Base-by-base conservation (phyloP, 2,113 vertebrate species). In the Pardalotus punctatus region DNA sequence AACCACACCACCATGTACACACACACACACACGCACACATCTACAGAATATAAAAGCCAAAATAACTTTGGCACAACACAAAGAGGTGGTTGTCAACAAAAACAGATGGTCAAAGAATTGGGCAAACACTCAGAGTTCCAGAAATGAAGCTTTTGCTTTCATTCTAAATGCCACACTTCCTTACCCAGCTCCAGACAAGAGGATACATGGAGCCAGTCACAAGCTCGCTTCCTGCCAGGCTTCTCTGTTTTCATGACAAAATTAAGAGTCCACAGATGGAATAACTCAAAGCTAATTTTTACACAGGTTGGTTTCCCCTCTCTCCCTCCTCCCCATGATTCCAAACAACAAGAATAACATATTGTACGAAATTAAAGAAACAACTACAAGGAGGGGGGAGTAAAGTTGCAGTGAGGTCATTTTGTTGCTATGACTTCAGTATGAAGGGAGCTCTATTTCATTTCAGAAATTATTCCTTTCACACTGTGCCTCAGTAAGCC, bases 81-180 rank as follows among this genome's bases (percentile, higher is more conserved):
- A 97, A 97, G 97, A 97, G 97, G 97, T 98, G 97, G 98, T 92
- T 98, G 98, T 98, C 98, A 98, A 98, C 98, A 98, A 96, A 98
- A 98, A 96, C 98, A 98, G 98, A 98, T 98, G 98, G 98, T 97
- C 98, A 98, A 98, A 98, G 98, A 98, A 98, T 98, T 98, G 97
- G 98, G 98, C 98, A 98, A 98, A 98, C 97, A 98, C 96, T 95
- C 97, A 97, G 96, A 97, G 97, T 97, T 98, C 97, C 97, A 97
- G 97, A 98, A 98, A 98, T 51, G 93, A 98, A 98, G 96, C 88
- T 96, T 96, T 95, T 97, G 97, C 90, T 97, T 98, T 96, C 96
- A 94, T 98, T 98, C 96, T 97, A 98, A 98, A 98, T 98, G 97
- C 98, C 98, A 98, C 97, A 93, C 97, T 98, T 98, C 82, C 97